These are phyloP conservation scores for Microtus ochrogaster DNA, from an alignment of 2,113 vertebrate genomes.

Conservation along the genomic window DNA sequence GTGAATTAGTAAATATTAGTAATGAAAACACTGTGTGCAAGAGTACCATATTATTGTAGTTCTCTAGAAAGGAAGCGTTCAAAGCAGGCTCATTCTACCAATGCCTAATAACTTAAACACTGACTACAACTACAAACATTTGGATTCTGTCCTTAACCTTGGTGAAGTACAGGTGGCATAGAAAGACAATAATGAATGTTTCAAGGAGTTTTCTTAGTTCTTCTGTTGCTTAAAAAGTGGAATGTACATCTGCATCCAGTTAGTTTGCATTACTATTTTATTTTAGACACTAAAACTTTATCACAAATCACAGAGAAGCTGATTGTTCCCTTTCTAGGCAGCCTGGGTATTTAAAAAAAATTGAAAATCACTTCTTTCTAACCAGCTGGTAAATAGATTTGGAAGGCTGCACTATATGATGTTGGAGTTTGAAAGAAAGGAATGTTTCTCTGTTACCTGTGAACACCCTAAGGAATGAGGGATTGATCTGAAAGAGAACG, in stretches of 20 bases:
- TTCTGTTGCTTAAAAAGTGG: neutral
- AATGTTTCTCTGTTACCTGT: neutral
- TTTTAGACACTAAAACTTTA: slow-evolving; percentile 16
- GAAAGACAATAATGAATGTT: neutral
- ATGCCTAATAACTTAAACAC: neutral
- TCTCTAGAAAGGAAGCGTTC: neutral
- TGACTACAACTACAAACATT: neutral
- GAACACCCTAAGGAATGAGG: slow-evolving; percentile 25
- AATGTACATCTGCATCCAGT: neutral
- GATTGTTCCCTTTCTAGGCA: neutral
- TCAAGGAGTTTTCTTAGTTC: neutral
- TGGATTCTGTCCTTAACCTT: neutral
- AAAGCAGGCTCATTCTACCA: neutral
- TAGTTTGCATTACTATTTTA: neutral
- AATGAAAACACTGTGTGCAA: neutral
- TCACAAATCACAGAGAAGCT: neutral
- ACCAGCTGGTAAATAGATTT: neutral
- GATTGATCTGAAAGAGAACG: slow-evolving; percentile 3
- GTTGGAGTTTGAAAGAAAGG: slow-evolving; percentile 10
- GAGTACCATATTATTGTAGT: neutral
- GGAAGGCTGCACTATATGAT: neutral
- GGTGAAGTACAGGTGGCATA: neutral
- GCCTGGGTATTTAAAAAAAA: neutral
- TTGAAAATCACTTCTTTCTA: neutral
- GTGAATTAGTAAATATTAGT: neutral